These are phyloP conservation scores for Benitochromis conjunctus DNA, from an alignment of 2,113 vertebrate genomes.

Conservation along the genomic window DNA sequence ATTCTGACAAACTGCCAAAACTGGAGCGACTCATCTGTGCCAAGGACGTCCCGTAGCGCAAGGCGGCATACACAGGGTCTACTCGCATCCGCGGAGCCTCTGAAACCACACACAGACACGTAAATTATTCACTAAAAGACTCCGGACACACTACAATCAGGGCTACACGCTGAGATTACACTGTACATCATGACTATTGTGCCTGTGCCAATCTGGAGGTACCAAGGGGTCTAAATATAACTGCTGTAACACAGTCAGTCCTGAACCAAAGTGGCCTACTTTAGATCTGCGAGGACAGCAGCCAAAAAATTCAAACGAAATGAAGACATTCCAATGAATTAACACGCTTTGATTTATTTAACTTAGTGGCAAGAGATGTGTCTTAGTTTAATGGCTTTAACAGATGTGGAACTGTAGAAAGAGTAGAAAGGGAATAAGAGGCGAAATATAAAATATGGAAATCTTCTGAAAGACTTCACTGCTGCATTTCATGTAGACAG, in stretches of 20 bases:
- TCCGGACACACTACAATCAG: neutral
- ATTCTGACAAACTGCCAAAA: conserved; percentile 87
- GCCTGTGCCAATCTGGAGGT: conserved; percentile 23
- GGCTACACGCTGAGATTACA: neutral
- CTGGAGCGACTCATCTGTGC: conserved; percentile 85
- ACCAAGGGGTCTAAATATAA: conserved; percentile 51
- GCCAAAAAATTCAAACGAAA: conserved; percentile 42
- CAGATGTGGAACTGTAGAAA: neutral
- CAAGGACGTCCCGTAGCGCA: conserved; percentile 88
- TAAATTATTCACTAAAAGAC: neutral
- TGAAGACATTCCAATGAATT: conserved; percentile 14
- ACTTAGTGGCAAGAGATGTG: conserved; percentile 3
- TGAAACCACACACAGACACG: conserved; percentile 55
- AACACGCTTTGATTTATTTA: conserved; percentile 5
- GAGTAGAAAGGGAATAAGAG: conserved; percentile 19
- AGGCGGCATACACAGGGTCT: conserved; percentile 86
- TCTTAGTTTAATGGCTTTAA: conserved; percentile 3
- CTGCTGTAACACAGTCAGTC: conserved; percentile 12
- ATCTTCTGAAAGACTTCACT: neutral
- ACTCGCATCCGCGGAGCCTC: conserved; percentile 66
- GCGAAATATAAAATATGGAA: conserved; percentile 35
- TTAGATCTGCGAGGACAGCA: conserved; percentile 17
- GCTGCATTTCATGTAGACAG: neutral
- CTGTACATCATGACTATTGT: neutral
- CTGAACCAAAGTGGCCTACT: conserved; percentile 59